These are phyloP conservation scores for Strigamia maritima DNA, from an alignment of 2,888 invertebrate genomes.

Conservation along the genomic window DNA sequence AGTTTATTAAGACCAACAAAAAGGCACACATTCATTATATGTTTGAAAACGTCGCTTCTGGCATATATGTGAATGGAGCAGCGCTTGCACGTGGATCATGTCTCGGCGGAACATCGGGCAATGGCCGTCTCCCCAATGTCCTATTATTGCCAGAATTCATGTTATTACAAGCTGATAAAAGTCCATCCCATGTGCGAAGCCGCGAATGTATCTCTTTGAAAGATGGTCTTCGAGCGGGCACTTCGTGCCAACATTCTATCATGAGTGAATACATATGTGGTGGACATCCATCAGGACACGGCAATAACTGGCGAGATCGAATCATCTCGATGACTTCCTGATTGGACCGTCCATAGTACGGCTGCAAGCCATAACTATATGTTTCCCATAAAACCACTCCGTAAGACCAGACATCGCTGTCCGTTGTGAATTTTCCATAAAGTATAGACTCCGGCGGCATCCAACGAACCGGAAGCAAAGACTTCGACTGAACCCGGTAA, in stretches of 20 bases:
- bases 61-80: not conserved
- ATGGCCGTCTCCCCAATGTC: not conserved
- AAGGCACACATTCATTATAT: not conserved
- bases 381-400: constrained; percentile 99
- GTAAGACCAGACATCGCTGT: constrained; percentile 98
- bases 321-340: constrained; percentile 98
- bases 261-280: constrained; percentile 88
- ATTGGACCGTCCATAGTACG: constrained; percentile 90
- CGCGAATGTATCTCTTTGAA: constrained; percentile 88
- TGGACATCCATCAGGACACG: constrained; percentile 90
- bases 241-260: constrained; percentile 98
- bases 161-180: constrained; percentile 50
- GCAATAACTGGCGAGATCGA: constrained; percentile 83
- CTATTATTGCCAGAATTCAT: constrained; percentile 50
- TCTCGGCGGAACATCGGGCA: not conserved
- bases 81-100: not conserved
- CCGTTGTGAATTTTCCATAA: constrained; percentile 95
- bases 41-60: not conserved
- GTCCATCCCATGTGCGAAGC: constrained; percentile 65
- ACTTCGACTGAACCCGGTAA: constrained; percentile 92
- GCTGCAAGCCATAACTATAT: constrained; percentile 91
- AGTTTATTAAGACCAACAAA: not conserved
- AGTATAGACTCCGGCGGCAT: constrained; percentile 98
- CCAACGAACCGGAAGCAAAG: constrained; percentile 91
- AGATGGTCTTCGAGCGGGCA: constrained; percentile 82